phyloP scores from a whole-genome alignment of 2,113 vertebrate genomes.

The Eublepharis macularius region DNA sequence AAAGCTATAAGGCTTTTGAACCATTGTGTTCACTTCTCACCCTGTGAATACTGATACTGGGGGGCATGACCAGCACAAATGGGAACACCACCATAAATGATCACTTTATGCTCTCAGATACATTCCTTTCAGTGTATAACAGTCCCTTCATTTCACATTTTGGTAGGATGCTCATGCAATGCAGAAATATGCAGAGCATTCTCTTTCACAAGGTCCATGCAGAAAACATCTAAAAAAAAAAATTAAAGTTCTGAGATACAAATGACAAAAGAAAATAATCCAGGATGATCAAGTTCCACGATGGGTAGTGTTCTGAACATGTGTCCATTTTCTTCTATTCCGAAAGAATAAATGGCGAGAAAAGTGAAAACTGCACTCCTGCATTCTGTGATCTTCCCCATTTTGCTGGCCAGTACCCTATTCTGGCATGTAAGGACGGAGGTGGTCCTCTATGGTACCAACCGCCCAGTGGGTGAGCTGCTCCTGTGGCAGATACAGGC shows the following conservation, averaged over 20 bases:
- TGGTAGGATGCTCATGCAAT: constrained; percentile 86
- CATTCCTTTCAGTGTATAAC: constrained; percentile 87
- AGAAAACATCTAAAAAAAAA: constrained; percentile 82
- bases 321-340: constrained; percentile 93
- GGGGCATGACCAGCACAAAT: constrained; percentile 86
- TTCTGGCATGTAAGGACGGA: constrained; percentile 97
- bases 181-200: constrained; percentile 84
- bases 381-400: constrained; percentile 85
- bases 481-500: constrained; percentile 98
- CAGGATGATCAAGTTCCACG: constrained; percentile 88
- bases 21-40: constrained; percentile 80
- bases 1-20: constrained; percentile 78
- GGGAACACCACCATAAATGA: constrained; percentile 86
- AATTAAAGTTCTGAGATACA: constrained; percentile 82
- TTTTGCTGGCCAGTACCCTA: constrained; percentile 86
- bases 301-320: constrained; percentile 94
- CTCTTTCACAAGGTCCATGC: constrained; percentile 95
- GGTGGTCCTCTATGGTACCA: constrained; percentile 98
- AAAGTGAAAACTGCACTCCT: constrained; percentile 86
- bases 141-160: constrained; percentile 92
- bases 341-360: constrained; percentile 83
- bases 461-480: constrained; percentile 99
- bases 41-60: constrained; percentile 84
- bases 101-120: constrained; percentile 80
- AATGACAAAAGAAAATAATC: constrained; percentile 84